phyloP scores from a whole-genome alignment of 2,797 vertebrate species.

The Brotula barbata region DNA sequence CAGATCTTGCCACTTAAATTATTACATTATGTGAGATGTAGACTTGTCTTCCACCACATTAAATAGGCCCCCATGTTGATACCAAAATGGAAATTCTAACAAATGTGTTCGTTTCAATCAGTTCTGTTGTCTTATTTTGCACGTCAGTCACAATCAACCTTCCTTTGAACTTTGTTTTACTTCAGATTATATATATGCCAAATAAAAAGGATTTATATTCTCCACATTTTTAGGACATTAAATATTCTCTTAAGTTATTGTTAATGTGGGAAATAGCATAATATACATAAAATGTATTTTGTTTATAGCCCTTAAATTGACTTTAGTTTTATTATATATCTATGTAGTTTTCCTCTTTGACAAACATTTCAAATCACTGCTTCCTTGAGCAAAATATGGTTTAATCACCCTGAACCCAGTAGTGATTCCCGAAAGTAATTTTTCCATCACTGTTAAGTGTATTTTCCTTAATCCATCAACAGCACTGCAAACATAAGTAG shows the following conservation, averaged over 20 bases:
- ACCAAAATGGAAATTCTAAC: not conserved
- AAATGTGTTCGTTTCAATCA: no score
- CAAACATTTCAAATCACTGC: conserved; percentile 44
- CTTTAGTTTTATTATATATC: conserved; percentile 12
- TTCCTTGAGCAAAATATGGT: conserved; percentile 3
- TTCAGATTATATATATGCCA: conserved; percentile 32
- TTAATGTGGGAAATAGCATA: conserved; percentile 37
- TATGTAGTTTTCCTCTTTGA: conserved; percentile 25
- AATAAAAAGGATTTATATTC: conserved; percentile 16
- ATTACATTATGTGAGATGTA: conserved; percentile 10
- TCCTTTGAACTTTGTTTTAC: conserved; percentile 1
- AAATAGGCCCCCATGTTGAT: not conserved
- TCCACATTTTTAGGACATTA: conserved; percentile 25
- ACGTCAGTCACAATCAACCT: not conserved
- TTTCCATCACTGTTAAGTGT: not conserved
- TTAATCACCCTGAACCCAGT: conserved; percentile 3
- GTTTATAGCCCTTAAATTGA: conserved; percentile 17
- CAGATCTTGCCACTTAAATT: not conserved
- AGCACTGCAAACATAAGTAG: conserved; percentile 23
- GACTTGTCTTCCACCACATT: not conserved
- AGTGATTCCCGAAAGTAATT: conserved; percentile 5
- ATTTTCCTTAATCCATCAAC: conserved; percentile 23
- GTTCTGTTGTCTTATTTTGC: conserved; percentile 1
- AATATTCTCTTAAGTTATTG: conserved; percentile 60
- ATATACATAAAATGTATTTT: conserved; percentile 19